Evolutionary conservation across 2,888 invertebrate genomes (phyloP), one percentile per base, ranked within the genome.

Genomic region (Cetonia aurata): DNA sequence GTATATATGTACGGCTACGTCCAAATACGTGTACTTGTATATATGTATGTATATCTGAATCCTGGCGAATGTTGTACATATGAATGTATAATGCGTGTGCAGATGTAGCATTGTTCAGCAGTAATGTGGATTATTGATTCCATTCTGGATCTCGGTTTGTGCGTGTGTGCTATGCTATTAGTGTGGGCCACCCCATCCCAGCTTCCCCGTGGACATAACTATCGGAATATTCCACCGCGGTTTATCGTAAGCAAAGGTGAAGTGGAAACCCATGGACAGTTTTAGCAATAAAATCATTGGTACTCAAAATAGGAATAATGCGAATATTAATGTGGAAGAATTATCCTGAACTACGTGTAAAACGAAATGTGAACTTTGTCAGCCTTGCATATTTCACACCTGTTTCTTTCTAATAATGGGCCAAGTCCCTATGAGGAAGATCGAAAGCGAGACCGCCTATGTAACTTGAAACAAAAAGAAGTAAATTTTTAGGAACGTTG

Each of bases 41-140:
- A 42, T 55, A 60, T 52, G 25, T 15, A 25, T 52, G 25, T 37
- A 62, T 37, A 62, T 56, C 31, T 46, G 56, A 67, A 42, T 46
- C 31, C 62, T 62, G 48, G 59, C 55, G 68, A 56, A 57, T 62
- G n/a, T n/a, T n/a, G 65, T 71, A 74, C 75, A 71, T 75, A 79
- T 80, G 80, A 80, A 81, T 81, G 77, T 79, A 77, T 81, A 80
- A 80, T 80, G 80, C 79, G 80, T 81, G 80, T 80, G 79, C 78
- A 80, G 79, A 81, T 80, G 78, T 79, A 77, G 75, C 78, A 79
- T 79, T 79, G 79, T 79, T 79, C 77, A 73, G 75, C 74, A 69
- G 76, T 79, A 79, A 78, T 79, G 79, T 78, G 78, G 78, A 79
- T 79, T 77, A 77, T 77, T 77, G 77, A 77, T 77, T 77, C 75